Conservation (phyloP, 2,113 vertebrate species). For the Elaphurus davidianus region DNA sequence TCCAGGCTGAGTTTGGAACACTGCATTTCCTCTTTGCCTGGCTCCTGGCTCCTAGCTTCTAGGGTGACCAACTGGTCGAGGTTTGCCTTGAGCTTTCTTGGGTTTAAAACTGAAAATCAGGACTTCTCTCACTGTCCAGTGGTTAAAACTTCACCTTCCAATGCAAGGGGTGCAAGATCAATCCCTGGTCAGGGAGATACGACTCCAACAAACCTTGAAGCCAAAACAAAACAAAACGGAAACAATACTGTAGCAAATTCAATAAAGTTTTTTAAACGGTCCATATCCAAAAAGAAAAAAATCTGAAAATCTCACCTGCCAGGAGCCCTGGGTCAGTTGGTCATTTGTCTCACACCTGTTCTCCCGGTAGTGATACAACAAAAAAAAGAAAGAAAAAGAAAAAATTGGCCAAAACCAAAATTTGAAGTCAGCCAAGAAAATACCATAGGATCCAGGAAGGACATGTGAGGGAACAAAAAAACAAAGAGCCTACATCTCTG, state of each 20-base stretch:
- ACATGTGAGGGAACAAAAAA: not conserved
- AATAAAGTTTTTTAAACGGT: not conserved
- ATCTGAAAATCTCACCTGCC: not conserved
- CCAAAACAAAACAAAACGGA: not conserved
- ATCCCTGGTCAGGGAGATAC: not conserved
- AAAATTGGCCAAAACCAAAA: not conserved
- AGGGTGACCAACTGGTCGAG: not conserved
- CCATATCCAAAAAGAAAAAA: not conserved
- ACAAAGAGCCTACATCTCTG: not conserved
- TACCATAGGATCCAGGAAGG: not conserved
- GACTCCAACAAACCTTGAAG: not conserved
- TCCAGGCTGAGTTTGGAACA: slow-evolving; percentile 48
- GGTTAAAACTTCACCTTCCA: not conserved
- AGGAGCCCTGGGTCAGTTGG: not conserved
- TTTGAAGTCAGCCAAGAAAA: not conserved
- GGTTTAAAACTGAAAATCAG: slow-evolving; percentile 3
- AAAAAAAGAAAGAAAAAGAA: not conserved
- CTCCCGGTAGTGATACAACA: not conserved
- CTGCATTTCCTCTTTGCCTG: slow-evolving; percentile 41
- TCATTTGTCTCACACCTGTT: not conserved
- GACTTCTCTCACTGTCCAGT: not conserved
- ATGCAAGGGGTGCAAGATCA: not conserved
- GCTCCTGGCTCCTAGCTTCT: not conserved
- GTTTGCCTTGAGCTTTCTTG: not conserved
- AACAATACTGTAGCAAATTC: not conserved